Evolutionary conservation across 2,113 vertebrate genomes (phyloP), one percentile per base, ranked within the genome.

Genomic region (Pleuronectes platessa): DNA sequence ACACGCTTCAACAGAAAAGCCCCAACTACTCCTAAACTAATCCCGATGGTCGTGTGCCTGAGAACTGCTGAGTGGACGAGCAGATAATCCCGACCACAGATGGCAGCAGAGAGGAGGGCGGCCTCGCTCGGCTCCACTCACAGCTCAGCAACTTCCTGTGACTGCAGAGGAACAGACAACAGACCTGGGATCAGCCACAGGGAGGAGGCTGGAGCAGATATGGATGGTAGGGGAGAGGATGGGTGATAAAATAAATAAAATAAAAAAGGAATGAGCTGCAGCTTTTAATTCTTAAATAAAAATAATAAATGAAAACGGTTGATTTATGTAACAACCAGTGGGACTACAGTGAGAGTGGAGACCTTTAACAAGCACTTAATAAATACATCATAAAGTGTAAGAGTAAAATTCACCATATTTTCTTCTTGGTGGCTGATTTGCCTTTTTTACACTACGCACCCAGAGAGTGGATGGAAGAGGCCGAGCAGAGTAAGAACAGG

Each of bases 41-140:
- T 61, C 72, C 68, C 2, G 14, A 12, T 5, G 67, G 58, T 55
- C 35, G 42, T 5, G 5, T 54, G 51, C 7, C 51, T 76, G 15
- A 37, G 55, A 86, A 71, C 18, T 63, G 74, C 79, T 68, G 87
- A 85, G 61, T 68, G 62, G 65, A 75, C 71, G n/a, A 31, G 21
- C 68, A 61, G 67, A 73, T 71, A 27, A 56, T 72, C 61, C 79
- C 24, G 56, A 63, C 81, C 17, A 59, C 74, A 83, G 88, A 68
- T 63, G 83, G 81, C 76, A 27, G 81, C 80, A 88, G 73, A 78
- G 78, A 55, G 47, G 61, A 53, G 21, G 63, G 26, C 42, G 55
- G 47, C 59, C 23, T 51, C 4, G 0, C 55, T 8, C 55, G 1
- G 31, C 31, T 8, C 47, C 47, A 15, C 17, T 6, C 15, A 18